Base-by-base conservation (phyloP, 1,140 invertebrate species). In the Diachasma alloeum region DNA sequence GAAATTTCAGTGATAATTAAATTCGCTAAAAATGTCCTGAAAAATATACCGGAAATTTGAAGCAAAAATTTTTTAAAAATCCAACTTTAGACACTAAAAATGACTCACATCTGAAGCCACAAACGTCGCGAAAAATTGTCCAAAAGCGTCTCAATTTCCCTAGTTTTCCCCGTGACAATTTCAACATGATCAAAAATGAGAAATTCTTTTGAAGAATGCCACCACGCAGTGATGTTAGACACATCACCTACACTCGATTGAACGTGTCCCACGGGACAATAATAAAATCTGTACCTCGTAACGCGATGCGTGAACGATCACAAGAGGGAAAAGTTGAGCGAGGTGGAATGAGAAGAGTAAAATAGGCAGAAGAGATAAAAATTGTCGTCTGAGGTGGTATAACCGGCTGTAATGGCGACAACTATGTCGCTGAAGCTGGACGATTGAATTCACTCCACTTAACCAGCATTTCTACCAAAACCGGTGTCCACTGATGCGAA, bases 381-480 rank as follows among this genome's bases (percentile, higher is more conserved):
- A 26, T 26, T 63, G 24, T 10, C 15, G 4, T 63, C 10, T 68
- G 56, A 31, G 46, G 69, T 39, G 46, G 42, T n/a, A 66, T 42
- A 79, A 79, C 78, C 70, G 78, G 74, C 78, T 76, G 77, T 78
- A 75, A 78, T 78, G 77, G 77, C 70, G 74, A 78, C 74, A 75
- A 75, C 70, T 69, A 73, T 75, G 73, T 70, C 19, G 53, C 22
- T 39, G 72, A 42, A 71, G 71, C 77, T 73, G 36, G 48, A 72
- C 44, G 59, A 31, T 13, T 63, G 24, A 26, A 63, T 69, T 73
- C 78, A 74, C 19, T 74, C 70, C 78, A 79, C 70, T 76, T 79
- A 67, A 44, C 36, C 56, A 67, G 72, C 72, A 67, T 66, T 44
- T 53, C 59, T n/a, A 59, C 53, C 53, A 59, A 59, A 59, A 59